These are phyloP conservation scores for Melanogrammus aeglefinus DNA, from an alignment of 2,797 vertebrate species.

Conservation along the genomic window DNA sequence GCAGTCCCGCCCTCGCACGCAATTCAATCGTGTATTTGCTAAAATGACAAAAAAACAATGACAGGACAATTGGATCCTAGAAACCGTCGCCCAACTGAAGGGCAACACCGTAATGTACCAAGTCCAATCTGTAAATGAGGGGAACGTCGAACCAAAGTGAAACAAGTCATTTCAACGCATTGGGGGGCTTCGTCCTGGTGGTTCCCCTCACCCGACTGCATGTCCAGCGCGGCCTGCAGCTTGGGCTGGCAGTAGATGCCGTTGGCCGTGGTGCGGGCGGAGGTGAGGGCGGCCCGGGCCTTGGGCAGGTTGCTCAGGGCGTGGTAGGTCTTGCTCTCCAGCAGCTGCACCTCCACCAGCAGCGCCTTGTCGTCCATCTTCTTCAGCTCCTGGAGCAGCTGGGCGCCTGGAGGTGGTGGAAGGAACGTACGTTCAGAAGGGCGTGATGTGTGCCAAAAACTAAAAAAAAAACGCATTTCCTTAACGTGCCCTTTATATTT, in stretches of 20 bases:
- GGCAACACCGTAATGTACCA: too few species aligned
- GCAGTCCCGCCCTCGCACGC: too few species aligned
- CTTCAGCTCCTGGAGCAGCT: slow-evolving; percentile 93
- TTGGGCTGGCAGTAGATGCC: slow-evolving; percentile 98
- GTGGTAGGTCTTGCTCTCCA: slow-evolving; percentile 98
- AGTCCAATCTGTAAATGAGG: too few species aligned
- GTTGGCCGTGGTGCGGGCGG: slow-evolving; percentile 95
- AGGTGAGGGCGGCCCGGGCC: slow-evolving; percentile 94
- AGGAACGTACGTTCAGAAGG: not conserved
- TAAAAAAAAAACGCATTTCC: too few species aligned
- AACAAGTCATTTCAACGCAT: not conserved
- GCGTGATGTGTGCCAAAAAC: not conserved
- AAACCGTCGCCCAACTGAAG: too few species aligned
- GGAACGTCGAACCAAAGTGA: too few species aligned
- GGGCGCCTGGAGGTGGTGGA: slow-evolving; percentile 75
- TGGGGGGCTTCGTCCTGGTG: not conserved
- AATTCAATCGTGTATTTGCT: too few species aligned
- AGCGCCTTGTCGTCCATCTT: slow-evolving; percentile 99
- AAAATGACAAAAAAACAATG: too few species aligned
- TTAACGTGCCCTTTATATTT: too few species aligned
- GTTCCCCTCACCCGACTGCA: slow-evolving; percentile 88
- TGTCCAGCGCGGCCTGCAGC: slow-evolving; percentile 95
- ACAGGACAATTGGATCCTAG: too few species aligned
- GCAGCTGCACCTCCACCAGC: slow-evolving; percentile 96
- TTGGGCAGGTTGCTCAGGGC: slow-evolving; percentile 96